Evolutionary conservation across 2,113 vertebrate genomes (phyloP).

Genomic region (Holacanthus passer): DNA sequence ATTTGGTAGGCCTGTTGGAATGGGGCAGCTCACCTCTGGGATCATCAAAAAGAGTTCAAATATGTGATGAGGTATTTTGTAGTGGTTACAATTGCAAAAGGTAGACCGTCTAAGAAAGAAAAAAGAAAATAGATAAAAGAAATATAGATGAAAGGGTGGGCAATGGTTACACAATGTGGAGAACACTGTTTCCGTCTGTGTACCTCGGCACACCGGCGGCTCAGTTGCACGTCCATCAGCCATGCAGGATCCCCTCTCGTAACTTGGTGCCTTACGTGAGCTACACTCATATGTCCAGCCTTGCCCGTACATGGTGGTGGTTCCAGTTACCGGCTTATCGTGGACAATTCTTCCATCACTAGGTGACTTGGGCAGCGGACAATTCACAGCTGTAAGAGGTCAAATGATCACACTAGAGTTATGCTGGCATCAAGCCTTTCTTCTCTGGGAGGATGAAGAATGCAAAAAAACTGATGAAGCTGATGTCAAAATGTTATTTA

Average conservation of each 20-base stretch:
- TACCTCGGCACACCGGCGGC: constrained; percentile 88
- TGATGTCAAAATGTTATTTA: not conserved
- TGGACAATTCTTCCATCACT: constrained; percentile 79
- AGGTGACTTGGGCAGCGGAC: constrained; percentile 81
- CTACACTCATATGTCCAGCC: constrained; percentile 86
- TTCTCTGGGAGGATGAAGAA: not conserved
- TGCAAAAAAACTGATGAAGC: not conserved
- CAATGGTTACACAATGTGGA: not conserved
- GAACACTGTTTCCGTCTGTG: constrained; percentile 8
- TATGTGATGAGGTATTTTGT: not conserved
- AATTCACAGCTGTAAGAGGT: constrained; percentile 83
- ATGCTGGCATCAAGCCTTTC: not conserved
- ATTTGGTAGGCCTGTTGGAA: constrained; percentile 85
- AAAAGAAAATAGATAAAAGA: not conserved
- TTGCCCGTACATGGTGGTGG: constrained; percentile 79
- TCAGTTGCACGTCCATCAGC: constrained; percentile 84
- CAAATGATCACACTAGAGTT: not conserved
- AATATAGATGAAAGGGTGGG: not conserved
- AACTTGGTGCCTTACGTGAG: constrained; percentile 82
- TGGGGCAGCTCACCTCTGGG: constrained; percentile 88
- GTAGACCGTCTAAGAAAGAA: not conserved
- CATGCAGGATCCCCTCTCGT: constrained; percentile 85
- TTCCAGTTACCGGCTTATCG: constrained; percentile 55
- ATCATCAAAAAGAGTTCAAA: constrained; percentile 18
- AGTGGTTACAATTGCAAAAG: not conserved